Percentiles rank a stretch among this genome's conserved stretches.
phyloP scores from a whole-genome alignment of 1,140 invertebrate species.

The Ephestia elutella region DNA sequence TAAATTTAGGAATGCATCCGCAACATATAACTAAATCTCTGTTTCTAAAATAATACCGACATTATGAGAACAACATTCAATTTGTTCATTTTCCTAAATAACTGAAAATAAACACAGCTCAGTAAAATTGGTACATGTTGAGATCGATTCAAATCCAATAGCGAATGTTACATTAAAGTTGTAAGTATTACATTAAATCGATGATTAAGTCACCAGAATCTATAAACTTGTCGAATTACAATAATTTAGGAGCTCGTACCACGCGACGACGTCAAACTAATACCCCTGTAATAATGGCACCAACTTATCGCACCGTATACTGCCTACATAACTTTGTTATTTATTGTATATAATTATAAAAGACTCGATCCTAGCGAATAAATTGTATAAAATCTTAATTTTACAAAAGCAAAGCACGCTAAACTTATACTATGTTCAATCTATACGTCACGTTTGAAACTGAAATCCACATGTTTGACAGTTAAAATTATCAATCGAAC shows the following conservation, averaged over 20 bases:
- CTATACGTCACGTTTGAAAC: conserved; percentile 61
- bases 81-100: background rate
- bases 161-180: background rate
- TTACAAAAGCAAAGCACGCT: conserved; percentile 72
- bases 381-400: conserved; percentile 71
- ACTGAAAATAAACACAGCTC: background rate
- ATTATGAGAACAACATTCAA: background rate
- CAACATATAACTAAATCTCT: conserved; percentile 4
- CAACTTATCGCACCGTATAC: conserved; percentile 74
- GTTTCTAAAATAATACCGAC: background rate
- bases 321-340: conserved; percentile 73
- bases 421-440: conserved; percentile 70
- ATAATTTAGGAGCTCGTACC: conserved; percentile 28
- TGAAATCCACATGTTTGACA: conserved; percentile 52
- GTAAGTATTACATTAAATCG: background rate
- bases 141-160: conserved; percentile 2
- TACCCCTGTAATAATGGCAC: conserved; percentile 73
- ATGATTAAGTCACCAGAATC: background rate
- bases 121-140: conserved; percentile 1
- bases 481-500: conserved; percentile 51
- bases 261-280: conserved; percentile 51
- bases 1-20: conserved; percentile 4
- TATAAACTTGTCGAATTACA: conserved; percentile 8
- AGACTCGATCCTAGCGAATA: conserved; percentile 66
- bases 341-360: conserved; percentile 71